Evolutionary conservation across 2,888 invertebrate genomes (phyloP).

Genomic region (Gibbula magus): DNA sequence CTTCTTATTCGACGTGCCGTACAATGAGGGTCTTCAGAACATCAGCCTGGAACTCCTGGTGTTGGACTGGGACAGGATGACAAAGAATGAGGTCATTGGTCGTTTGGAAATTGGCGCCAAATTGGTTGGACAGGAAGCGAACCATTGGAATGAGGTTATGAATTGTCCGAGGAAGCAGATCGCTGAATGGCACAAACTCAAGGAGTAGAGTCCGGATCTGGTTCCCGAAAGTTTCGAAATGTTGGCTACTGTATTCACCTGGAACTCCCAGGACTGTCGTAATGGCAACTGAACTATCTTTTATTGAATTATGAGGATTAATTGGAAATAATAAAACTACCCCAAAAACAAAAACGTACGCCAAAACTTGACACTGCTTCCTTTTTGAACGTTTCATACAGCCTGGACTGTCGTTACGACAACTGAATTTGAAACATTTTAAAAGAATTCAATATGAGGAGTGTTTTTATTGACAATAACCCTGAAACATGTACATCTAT

Average conservation of each 20-base stretch:
- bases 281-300: neutral
- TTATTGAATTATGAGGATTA: too few species aligned
- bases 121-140: conserved; percentile 75
- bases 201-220: conserved; percentile 52
- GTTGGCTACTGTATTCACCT: too few species aligned
- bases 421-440: too few species aligned
- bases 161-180: conserved; percentile 97
- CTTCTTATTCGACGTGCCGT: conserved; percentile 96
- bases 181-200: conserved; percentile 99
- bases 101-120: conserved; percentile 91
- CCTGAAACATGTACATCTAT: too few species aligned
- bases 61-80: conserved; percentile 97
- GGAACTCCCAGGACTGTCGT: neutral
- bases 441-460: too few species aligned
- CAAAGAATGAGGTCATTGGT: conserved; percentile 99
- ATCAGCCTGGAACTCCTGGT: conserved; percentile 91
- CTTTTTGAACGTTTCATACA: too few species aligned
- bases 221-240: too few species aligned
- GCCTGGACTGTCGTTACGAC: too few species aligned
- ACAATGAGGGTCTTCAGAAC: conserved; percentile 83
- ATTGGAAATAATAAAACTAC: too few species aligned
- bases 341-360: too few species aligned
- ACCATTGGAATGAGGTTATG: conserved; percentile 98
- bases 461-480: too few species aligned
- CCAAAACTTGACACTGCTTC: too few species aligned